These are phyloP conservation scores for Phyllostomus hastatus DNA, from an alignment of 2,113 vertebrate genomes.

Conservation along the genomic window DNA sequence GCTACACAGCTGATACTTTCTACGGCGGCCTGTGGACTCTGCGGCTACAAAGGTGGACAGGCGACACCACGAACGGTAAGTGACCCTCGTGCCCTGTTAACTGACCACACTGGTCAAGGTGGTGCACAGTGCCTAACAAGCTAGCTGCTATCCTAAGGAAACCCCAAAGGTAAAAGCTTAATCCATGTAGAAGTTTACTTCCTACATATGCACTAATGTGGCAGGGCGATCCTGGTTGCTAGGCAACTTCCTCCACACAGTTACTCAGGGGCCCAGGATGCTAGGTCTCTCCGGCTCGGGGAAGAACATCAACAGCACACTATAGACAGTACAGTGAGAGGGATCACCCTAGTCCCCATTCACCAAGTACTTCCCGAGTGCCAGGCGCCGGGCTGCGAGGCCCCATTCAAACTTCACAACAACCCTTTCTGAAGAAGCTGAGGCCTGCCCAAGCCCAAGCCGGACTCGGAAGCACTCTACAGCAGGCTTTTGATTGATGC, in stretches of 20 bases:
- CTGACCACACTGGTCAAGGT: not conserved
- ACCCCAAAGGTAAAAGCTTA: not conserved
- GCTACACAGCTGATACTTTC: not conserved
- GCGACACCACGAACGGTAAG: not conserved
- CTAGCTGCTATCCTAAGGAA: not conserved
- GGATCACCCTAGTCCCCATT: not conserved
- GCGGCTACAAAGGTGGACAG: not conserved
- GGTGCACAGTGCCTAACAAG: not conserved
- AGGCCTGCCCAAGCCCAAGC: not conserved
- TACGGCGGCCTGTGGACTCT: not conserved
- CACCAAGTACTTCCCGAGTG: not conserved
- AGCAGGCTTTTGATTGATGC: conserved; percentile 35
- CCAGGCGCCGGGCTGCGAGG: not conserved
- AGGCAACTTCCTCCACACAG: not conserved
- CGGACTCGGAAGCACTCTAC: not conserved
- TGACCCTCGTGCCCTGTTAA: not conserved
- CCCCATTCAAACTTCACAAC: not conserved
- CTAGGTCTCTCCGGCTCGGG: not conserved
- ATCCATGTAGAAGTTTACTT: not conserved
- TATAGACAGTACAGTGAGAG: not conserved
- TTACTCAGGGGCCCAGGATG: not conserved
- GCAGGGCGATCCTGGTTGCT: not conserved
- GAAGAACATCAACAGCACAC: not conserved
- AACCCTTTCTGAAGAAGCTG: not conserved
- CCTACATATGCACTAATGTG: not conserved